Conservation (phyloP, 2,113 vertebrate species). For the Psophia crepitans region DNA sequence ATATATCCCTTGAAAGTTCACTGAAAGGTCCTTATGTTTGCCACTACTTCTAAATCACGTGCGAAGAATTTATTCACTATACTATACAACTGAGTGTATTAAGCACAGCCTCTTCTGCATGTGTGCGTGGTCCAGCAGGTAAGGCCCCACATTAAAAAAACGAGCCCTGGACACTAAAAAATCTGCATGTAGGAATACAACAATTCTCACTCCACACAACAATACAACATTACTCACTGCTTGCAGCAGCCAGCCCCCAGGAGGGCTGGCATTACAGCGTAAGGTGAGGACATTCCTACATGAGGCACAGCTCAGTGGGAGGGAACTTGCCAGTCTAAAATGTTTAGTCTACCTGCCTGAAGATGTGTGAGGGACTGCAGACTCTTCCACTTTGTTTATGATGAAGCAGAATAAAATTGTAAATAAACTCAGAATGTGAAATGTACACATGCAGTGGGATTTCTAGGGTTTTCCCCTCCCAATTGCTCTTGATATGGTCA, state of each 20-base stretch:
- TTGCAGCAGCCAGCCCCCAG: neutral
- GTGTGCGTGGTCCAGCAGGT: neutral
- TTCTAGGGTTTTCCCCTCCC: neutral
- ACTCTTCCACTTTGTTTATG: neutral
- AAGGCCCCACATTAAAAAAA: neutral
- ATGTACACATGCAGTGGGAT: neutral
- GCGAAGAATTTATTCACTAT: neutral
- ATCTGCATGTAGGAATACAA: neutral
- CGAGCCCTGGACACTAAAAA: neutral
- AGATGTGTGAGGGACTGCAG: neutral
- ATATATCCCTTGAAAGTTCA: neutral
- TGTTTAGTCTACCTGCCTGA: conserved; percentile 30
- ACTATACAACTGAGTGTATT: neutral
- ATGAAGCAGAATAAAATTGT: neutral
- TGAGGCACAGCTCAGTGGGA: neutral
- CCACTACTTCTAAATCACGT: neutral
- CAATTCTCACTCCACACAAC: neutral
- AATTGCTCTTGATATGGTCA: neutral
- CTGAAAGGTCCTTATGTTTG: neutral
- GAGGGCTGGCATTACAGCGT: neutral
- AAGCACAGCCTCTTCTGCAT: neutral
- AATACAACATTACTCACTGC: neutral
- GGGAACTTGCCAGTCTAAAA: neutral
- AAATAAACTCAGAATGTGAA: neutral
- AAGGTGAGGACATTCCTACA: neutral